Evolutionary conservation across 2,113 vertebrate genomes (phyloP).

Genomic region (Taurulus bubalis): DNA sequence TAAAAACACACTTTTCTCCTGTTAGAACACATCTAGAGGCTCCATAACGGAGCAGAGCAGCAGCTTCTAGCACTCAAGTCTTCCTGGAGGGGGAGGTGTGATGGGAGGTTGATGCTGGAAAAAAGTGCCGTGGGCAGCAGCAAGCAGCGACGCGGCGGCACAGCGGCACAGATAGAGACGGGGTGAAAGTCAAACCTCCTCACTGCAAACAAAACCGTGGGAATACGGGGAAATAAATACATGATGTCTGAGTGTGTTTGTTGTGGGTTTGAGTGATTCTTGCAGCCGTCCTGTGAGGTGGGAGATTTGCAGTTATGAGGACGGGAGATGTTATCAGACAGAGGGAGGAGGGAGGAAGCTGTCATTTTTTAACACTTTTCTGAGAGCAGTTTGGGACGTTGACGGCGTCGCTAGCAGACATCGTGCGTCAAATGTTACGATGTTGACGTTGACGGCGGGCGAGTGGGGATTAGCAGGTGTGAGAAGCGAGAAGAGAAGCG

Average conservation of each 20-base stretch:
- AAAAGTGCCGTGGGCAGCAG: constrained; percentile 43
- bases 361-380: not conserved
- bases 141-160: constrained; percentile 20
- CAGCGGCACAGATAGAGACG: constrained; percentile 35
- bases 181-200: constrained; percentile 40
- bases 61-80: not conserved
- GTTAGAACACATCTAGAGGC: constrained; percentile 19
- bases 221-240: constrained; percentile 23
- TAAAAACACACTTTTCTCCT: not conserved
- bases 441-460: not conserved
- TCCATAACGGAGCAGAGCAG: constrained; percentile 24
- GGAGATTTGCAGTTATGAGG: constrained; percentile 43
- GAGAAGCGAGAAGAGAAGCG: not conserved
- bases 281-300: constrained; percentile 47
- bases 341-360: not conserved
- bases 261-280: constrained; percentile 12
- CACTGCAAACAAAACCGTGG: constrained; percentile 41
- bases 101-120: constrained; percentile 28
- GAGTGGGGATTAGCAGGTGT: not conserved
- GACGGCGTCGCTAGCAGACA: not conserved
- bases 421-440: constrained; percentile 12
- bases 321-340: constrained; percentile 27
- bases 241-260: constrained; percentile 19
- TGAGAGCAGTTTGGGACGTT: not conserved
- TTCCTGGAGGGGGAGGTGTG: constrained; percentile 38